Percentiles rank a stretch among this genome's conserved stretches.
Conservation (phyloP, 2,888 invertebrate species). For the Cheilosia urbana region DNA sequence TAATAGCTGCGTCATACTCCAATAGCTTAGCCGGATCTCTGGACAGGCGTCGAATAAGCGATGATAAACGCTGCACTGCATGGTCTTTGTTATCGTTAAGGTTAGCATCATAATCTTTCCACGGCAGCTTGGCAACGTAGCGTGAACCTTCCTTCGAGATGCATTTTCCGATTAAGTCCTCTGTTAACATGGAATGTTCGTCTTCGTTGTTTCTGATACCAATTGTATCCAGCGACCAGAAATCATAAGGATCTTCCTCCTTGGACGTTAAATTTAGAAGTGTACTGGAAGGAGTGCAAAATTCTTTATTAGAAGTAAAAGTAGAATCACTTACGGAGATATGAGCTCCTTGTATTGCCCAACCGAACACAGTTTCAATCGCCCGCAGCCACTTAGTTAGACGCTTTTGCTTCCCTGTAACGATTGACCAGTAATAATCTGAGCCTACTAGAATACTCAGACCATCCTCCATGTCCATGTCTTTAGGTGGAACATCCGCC, state of each 20-base stretch:
- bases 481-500: no score
- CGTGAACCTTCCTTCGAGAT: not conserved
- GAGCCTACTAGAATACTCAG: not conserved
- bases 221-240: no score
- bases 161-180: no score
- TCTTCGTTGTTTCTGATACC: no score
- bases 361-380: conserved; percentile 37
- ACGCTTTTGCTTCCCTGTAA: conserved; percentile 14
- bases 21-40: conserved; percentile 6
- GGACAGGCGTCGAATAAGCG: conserved; percentile 12
- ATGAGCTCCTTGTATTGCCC: conserved; percentile 26
- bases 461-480: no score
- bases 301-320: not conserved
- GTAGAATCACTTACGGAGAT: not conserved
- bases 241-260: no score
- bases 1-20: conserved; percentile 22
- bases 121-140: conserved; percentile 19
- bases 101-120: not conserved
- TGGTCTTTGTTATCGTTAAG: conserved; percentile 2
- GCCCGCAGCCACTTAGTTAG: conserved; percentile 24
- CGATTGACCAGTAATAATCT: conserved; percentile 31
- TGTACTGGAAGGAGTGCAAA: not conserved
- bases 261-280: not conserved
- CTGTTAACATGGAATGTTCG: no score
- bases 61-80: conserved; percentile 4